These are phyloP conservation scores for Cantharis nigra DNA, from an alignment of 2,888 invertebrate species.

Conservation along the genomic window DNA sequence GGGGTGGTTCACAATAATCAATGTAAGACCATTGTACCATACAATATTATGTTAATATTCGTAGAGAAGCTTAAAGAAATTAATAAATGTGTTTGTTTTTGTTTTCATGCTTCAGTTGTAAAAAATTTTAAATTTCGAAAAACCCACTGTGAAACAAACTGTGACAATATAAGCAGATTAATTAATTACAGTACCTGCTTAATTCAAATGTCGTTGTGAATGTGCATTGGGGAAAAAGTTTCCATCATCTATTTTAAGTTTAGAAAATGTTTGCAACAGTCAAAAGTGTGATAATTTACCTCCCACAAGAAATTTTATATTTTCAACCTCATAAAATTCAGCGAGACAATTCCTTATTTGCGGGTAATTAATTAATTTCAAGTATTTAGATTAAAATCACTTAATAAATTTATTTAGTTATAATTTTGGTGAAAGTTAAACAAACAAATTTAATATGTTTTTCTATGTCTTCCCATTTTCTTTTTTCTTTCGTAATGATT, in stretches of 20 bases:
- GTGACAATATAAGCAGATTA: background rate
- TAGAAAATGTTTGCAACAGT: background rate
- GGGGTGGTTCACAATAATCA: background rate
- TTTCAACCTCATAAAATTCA: background rate
- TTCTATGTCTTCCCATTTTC: background rate
- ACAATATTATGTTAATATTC: background rate
- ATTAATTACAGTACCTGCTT: background rate
- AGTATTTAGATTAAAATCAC: background rate
- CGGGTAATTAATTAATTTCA: background rate
- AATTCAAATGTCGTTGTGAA: background rate
- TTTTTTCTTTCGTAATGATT: background rate
- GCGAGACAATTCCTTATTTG: background rate
- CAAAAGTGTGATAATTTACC: background rate
- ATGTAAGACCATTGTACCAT: background rate
- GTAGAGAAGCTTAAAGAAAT: background rate
- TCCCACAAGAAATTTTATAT: background rate
- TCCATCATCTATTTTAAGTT: background rate
- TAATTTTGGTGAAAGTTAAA: background rate
- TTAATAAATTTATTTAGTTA: background rate
- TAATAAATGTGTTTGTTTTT: background rate
- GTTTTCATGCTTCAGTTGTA: background rate
- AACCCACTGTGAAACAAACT: background rate
- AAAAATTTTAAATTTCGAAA: background rate
- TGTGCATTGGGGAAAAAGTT: background rate
- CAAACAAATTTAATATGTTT: background rate